Conservation (phyloP, 2,113 vertebrate genomes). For the Blennius ocellaris region DNA sequence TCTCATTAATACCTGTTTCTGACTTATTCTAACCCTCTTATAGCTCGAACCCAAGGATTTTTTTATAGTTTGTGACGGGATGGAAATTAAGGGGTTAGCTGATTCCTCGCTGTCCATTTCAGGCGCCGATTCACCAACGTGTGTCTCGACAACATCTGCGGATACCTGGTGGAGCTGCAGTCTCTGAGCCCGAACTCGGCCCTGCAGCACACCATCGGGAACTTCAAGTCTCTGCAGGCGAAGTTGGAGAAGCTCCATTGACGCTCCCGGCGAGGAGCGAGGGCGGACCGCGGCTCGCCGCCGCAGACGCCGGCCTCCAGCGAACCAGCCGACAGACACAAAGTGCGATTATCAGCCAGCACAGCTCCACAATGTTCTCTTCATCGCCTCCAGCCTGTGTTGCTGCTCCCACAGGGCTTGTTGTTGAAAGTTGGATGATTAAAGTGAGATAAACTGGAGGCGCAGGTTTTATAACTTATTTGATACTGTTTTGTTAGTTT, state of each 20-base stretch:
- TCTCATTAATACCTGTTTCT: no score
- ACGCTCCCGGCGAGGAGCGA: constrained; percentile 31
- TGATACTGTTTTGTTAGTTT: constrained; percentile 54
- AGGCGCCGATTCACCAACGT: constrained; percentile 93
- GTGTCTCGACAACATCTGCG: constrained; percentile 94
- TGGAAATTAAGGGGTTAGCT: neutral
- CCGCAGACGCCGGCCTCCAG: constrained; percentile 33
- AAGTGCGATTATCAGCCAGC: constrained; percentile 8
- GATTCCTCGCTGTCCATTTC: constrained; percentile 7
- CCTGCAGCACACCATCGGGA: constrained; percentile 89
- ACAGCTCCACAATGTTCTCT: neutral
- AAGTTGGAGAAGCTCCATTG: constrained; percentile 94
- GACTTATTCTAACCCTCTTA: no score
- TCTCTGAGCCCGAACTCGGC: constrained; percentile 88
- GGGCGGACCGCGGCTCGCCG: no score
- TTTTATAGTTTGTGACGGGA: no score
- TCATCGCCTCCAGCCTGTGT: no score
- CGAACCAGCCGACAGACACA: constrained; percentile 21
- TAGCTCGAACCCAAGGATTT: no score
- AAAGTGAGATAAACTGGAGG: neutral
- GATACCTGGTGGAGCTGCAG: constrained; percentile 96
- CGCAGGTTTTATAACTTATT: constrained; percentile 73
- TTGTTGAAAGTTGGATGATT: neutral
- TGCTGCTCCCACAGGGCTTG: neutral
- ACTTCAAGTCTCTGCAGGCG: constrained; percentile 95